Base-by-base conservation (phyloP, 2,797 vertebrate species). In the Poeciliopsis infans region DNA sequence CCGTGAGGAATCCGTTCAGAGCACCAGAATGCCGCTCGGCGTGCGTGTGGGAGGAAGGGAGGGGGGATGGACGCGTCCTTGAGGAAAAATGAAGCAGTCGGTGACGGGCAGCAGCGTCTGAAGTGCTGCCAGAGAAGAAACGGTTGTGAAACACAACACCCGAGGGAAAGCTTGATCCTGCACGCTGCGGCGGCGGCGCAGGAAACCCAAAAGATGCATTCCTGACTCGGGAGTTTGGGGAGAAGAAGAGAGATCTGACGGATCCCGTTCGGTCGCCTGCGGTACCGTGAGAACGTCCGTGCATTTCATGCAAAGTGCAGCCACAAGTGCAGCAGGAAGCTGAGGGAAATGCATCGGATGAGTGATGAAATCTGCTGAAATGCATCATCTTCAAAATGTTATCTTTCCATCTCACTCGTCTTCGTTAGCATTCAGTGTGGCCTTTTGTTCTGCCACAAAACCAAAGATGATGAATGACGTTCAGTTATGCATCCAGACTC, bases 91-190 rank as follows among this genome's bases (percentile, higher is more conserved):
- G 75, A 90, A 87, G 81, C 80, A 74, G 79, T 85, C 72, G 84
- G 83, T 88, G 71, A 80, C 78, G 76, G 70, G 7, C 85, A 81
- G 74, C 23, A 4, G 72, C 43, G 80, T 93, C 79, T 94, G 90
- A 92, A 92, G 92, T 89, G 71, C 76, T 92, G 91, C 87, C 92
- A 92, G 84, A 83, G 79, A 79, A 84, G 80, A 87, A 84, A 78
- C 71, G 23, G 59, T 85, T 81, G 85, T 78, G 83, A 88, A 88
- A 89, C 75, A 39, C 46, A 91, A 88, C 57, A 83, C 73, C 76
- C 64, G 85, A 79, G 83, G 46, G 80, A 59, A 83, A 77, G 82
- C 83, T 69, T 72, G 68, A 84, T 88, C 79, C 80, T 70, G 70
- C 80, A 81, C 74, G 74, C 80, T 70, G 68, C 3, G 16, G 77